phyloP scores from a whole-genome alignment of 2,797 vertebrate genomes.

The Sebastes minor region DNA sequence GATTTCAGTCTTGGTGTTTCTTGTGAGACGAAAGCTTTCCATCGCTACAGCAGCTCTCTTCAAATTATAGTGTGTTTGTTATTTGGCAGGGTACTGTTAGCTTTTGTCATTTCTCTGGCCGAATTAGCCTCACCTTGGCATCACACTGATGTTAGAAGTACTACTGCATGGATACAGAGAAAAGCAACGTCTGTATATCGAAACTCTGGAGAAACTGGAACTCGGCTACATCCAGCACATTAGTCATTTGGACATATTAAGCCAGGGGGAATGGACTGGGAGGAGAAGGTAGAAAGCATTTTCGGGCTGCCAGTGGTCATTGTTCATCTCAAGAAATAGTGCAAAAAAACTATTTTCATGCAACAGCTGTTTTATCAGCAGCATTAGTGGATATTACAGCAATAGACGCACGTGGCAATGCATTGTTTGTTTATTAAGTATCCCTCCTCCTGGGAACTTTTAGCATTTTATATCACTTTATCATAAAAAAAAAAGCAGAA shows the following conservation, averaged over 20 bases:
- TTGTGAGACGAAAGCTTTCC: neutral
- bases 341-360: neutral
- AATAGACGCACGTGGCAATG: neutral
- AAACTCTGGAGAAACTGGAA: conserved; percentile 24
- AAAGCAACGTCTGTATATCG: conserved; percentile 11
- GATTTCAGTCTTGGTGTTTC: neutral
- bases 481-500: neutral
- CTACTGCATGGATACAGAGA: conserved; percentile 11
- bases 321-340: neutral
- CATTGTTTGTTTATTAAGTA: neutral
- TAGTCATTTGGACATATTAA: conserved; percentile 56
- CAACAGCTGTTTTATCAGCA: conserved; percentile 14
- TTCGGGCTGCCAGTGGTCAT: neutral
- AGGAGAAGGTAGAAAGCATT: conserved; percentile 7
- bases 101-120: neutral
- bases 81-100: neutral
- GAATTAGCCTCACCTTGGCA: conserved; percentile 3
- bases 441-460: neutral
- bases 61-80: neutral
- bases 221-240: conserved; percentile 32
- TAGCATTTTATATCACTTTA: neutral
- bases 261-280: conserved; percentile 9
- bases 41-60: neutral
- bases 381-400: neutral
- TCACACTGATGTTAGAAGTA: neutral